A percentile compares a stretch with the other conserved stretches of the same genome.
Conservation (phyloP, 2,113 vertebrate species). For the Nycticryphes semicollaris region DNA sequence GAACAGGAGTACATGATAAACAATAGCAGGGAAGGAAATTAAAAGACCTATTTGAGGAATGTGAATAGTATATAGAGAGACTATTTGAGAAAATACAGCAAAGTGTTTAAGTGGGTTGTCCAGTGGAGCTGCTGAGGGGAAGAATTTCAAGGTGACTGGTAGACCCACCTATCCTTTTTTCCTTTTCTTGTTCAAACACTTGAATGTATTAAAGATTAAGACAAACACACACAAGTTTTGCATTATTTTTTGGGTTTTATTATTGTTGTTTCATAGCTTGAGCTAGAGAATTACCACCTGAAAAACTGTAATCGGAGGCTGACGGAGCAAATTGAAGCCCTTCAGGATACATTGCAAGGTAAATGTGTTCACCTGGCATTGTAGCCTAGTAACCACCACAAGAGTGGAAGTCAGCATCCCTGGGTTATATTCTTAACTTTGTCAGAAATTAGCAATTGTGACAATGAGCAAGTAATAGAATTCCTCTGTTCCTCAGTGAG, state of each 20-base stretch:
- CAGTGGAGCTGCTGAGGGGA: not conserved
- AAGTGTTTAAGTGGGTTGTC: not conserved
- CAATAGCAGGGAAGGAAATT: not conserved
- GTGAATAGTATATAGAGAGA: not conserved
- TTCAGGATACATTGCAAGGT: constrained; percentile 89
- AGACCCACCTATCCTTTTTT: not conserved
- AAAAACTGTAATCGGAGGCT: constrained; percentile 85
- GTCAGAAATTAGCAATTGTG: not conserved
- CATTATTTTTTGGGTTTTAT: constrained; percentile 8
- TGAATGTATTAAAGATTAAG: not conserved
- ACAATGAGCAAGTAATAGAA: not conserved
- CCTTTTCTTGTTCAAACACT: not conserved
- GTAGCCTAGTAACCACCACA: not conserved
- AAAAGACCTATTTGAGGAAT: not conserved
- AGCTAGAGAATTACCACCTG: constrained; percentile 89
- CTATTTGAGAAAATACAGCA: not conserved
- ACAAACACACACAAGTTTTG: not conserved
- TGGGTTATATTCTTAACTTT: not conserved
- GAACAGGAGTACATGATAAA: not conserved
- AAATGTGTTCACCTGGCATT: constrained; percentile 27
- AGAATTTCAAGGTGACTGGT: not conserved
- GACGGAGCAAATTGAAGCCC: constrained; percentile 81
- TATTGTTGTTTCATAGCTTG: constrained; percentile 80
- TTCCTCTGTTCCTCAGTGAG: not conserved
- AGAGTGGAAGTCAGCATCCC: not conserved